Conservation (phyloP, 2,888 invertebrate genomes). For the Meganola albula region DNA sequence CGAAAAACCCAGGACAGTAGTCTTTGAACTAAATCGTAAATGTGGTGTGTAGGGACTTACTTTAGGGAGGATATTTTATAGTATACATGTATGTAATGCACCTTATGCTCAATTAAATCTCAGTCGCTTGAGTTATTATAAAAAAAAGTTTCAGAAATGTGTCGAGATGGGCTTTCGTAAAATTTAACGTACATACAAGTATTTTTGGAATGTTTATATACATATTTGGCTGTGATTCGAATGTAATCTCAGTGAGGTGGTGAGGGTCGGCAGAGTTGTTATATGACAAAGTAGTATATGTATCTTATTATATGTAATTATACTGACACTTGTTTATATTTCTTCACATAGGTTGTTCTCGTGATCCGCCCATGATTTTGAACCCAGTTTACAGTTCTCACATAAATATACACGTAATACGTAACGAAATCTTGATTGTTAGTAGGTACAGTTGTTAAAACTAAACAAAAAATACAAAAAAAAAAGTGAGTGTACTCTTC, state of each 20-base stretch:
- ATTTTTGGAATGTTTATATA: constrained; percentile 53
- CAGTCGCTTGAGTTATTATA: too few relatives aligned
- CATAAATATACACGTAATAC: constrained; percentile 19
- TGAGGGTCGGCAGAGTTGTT: constrained; percentile 13
- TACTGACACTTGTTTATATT: too few relatives aligned
- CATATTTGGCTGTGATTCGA: constrained; percentile 62
- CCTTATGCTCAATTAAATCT: too few relatives aligned
- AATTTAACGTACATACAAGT: constrained; percentile 20
- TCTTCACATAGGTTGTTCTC: too few relatives aligned
- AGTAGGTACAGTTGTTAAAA: constrained; percentile 56
- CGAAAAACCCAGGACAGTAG: too few relatives aligned
- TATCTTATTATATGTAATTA: neutral
- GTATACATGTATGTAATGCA: constrained; percentile 13
- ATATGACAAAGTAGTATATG: constrained; percentile 1
- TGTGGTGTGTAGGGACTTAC: too few relatives aligned
- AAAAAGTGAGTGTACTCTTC: constrained; percentile 39
- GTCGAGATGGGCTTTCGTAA: too few relatives aligned
- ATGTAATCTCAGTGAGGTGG: constrained; percentile 38
- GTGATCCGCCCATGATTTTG: constrained; percentile 35
- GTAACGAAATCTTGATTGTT: constrained; percentile 50
- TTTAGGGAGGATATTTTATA: too few relatives aligned
- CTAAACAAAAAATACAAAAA: constrained; percentile 32
- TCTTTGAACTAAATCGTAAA: too few relatives aligned
- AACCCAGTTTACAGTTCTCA: constrained; percentile 23
- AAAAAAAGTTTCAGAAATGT: too few relatives aligned